Evolutionary conservation across 2,113 vertebrate genomes (phyloP).

Genomic region (Recurvirostra avosetta): DNA sequence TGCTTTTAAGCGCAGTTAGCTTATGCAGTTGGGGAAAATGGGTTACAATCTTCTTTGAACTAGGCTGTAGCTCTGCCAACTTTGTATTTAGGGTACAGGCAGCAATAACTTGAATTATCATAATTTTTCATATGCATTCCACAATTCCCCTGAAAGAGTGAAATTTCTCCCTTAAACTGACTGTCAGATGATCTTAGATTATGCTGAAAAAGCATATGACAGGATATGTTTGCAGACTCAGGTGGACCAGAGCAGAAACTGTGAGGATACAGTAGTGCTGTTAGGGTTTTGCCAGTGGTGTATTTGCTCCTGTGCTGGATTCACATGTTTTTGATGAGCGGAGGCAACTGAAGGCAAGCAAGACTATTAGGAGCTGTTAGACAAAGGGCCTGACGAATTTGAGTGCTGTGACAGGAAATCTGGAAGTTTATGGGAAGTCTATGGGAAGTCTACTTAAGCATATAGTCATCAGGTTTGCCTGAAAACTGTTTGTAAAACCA

Average conservation of each 20-base stretch:
- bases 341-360: background rate
- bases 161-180: background rate
- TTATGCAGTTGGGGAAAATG: background rate
- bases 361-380: background rate
- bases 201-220: background rate
- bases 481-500: background rate
- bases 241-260: background rate
- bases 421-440: too few species aligned
- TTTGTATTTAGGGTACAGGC: background rate
- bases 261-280: background rate
- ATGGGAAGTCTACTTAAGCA: fast-evolving
- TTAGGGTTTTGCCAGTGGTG: background rate
- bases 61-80: background rate
- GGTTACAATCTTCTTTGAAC: background rate
- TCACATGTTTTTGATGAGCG: background rate
- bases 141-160: background rate
- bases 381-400: background rate
- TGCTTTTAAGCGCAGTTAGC: background rate
- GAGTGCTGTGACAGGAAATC: background rate
- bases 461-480: background rate
- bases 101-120: background rate
- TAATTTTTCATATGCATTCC: background rate
- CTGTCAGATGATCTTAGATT: background rate
- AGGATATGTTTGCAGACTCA: background rate
- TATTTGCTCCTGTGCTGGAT: background rate